Conservation (phyloP, 2,888 invertebrate genomes). For the Phyllotreta striolata region DNA sequence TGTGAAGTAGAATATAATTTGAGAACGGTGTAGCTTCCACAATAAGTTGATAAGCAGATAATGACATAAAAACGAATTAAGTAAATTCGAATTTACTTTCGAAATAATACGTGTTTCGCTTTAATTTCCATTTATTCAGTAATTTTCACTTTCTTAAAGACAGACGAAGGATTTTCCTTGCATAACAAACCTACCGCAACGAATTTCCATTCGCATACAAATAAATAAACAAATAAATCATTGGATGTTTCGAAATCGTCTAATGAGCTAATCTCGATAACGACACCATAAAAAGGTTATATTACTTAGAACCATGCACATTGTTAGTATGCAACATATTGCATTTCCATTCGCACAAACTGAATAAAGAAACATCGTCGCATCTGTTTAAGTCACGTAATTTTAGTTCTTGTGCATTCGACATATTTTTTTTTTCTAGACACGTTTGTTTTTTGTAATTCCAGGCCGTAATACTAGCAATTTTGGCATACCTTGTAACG, state of each 20-base stretch:
- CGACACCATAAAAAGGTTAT: conserved; percentile 19
- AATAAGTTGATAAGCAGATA: no score
- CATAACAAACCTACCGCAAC: no score
- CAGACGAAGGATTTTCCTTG: no score
- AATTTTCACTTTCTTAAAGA: no score
- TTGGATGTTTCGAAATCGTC: conserved; percentile 5
- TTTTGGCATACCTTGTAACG: conserved; percentile 49
- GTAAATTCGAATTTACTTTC: no score
- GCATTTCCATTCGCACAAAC: conserved; percentile 11
- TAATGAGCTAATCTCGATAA: conserved; percentile 20
- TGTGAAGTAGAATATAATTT: no score
- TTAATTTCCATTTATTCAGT: no score
- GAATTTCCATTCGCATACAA: background rate
- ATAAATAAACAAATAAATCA: conserved; percentile 11
- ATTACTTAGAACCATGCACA: conserved; percentile 13
- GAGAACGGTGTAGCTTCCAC: no score
- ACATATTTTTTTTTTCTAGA: no score
- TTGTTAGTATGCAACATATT: conserved; percentile 18
- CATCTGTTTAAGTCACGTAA: conserved; percentile 1
- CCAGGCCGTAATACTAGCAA: conserved; percentile 42
- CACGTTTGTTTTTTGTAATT: conserved; percentile 34
- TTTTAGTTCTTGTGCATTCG: no score
- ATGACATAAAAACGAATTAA: no score
- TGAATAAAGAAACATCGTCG: conserved; percentile 13
- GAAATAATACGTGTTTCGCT: no score